Evolutionary conservation across 2,888 invertebrate genomes (phyloP), one percentile per base, ranked within the genome.

Genomic region (Prosapia bicincta): DNA sequence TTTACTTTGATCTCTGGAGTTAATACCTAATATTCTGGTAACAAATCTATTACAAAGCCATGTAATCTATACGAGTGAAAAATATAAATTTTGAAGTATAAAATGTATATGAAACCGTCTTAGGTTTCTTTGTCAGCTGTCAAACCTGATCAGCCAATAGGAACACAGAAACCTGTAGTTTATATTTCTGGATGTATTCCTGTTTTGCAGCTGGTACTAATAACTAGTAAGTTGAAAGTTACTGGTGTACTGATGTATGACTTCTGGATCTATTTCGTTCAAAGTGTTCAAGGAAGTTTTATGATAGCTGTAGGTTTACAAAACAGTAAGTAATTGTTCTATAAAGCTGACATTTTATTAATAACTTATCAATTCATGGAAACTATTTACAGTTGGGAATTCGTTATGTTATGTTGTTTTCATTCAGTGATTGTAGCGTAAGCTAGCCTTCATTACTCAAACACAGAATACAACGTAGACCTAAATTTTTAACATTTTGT

Each of bases 171-270:
- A 72, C 28, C 66, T 72, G 66, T 72, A 72, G 72, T 72, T 72
- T 72, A 72, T 66, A 72, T 72, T 72, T 72, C 24, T 23, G 28
- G 65, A 69, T 20, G 69, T 28, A 30, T 72, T 72, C 72, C 66
- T 72, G 66, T 25, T 43, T 24, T 69, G 69, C 38, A 28, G 28
- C 69, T 30, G 23, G 20, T 69, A n/a, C 38, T 28, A 15, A 32
- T 38, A 25, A 38, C n/a, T 54, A 54, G 71, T 26, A 43, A 54
- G 38, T 71, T 43, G 38, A 26, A 38, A 43, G 38, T 66, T 65
- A 23, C 65, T 26, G 71, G 15, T 65, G 71, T 65, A 23, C 69
- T 28, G 15, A 26, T 66, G 54, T 20, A 20, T 54, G 20, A 10
- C 20, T 54, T 20, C 3, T 66, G 28, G 30, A 10, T 30, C 20